Base-by-base conservation (phyloP, 2,797 vertebrate species). In the Chaenodraco wilsoni region DNA sequence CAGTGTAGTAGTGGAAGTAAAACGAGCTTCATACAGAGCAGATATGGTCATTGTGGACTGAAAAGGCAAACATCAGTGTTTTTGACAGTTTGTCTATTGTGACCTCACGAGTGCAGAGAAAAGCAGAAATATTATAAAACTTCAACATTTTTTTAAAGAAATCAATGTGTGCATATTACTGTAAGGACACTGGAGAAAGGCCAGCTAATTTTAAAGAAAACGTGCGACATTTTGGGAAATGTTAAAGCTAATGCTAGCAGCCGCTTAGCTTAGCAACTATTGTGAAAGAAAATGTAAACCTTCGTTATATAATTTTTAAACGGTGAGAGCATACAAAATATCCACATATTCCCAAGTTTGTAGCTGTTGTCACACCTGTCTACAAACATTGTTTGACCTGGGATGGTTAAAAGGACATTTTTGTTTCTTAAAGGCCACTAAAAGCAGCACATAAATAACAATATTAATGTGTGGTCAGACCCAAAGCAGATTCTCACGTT, bases 21-120 rank as follows among this genome's bases (percentile, higher is more conserved):
- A 48, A 19, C 52, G 31, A 31, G 57, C 74, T 72, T 67, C 74
- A 15, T 1, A 0, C 49, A 11, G 79, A 82, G 81, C 84, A 85
- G 81, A 84, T 77, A 69, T 69, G 70, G 76, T 83, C 85, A 65
- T 19, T 3, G 50, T 72, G 83, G 72, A 69, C 67, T 65, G 48
- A 74, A 65, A 74, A 0, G 69, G 50, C 56, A 27, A 27, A 74
- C 73, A 50, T 72, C 56, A 43, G 16, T 76, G 70, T 82, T 81
- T 86, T 75, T 82, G 74, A 74, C 14, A n/a, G 27, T 46, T 62
- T 64, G 65, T 65, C 41, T 9, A 9, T 46, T 48, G 13, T 59
- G 64, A 66, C 55, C 48, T 27, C 17, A 57, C 51, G 23, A 49
- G 15, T 51, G 45, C 27, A 23, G 4, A 74, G 46, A 21, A 11